Conservation (phyloP, 2,113 vertebrate species). For the Bambusicola thoracicus region DNA sequence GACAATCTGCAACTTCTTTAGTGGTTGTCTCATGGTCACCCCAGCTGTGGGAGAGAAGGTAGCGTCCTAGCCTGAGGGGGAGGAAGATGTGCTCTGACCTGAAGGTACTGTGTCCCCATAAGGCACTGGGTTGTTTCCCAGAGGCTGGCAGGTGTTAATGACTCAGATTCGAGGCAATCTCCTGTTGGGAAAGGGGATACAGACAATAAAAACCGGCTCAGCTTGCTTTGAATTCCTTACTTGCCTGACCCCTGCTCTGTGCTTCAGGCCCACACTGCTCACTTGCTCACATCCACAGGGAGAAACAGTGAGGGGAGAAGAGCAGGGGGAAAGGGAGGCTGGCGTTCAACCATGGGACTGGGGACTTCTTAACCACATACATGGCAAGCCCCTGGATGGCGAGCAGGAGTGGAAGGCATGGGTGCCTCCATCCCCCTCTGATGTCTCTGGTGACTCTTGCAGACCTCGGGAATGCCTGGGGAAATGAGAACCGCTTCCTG, state of each 20-base stretch:
- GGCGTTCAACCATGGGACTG: not conserved
- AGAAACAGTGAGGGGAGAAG: not conserved
- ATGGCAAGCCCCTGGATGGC: not conserved
- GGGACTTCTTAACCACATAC: rapidly evolving
- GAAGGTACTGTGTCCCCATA: rapidly evolving
- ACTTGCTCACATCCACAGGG: rapidly evolving
- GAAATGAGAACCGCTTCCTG: slow-evolving; percentile 90
- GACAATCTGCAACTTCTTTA: not conserved
- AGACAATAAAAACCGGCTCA: not conserved
- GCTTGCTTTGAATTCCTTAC: not conserved
- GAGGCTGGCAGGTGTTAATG: rapidly evolving
- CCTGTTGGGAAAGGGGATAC: not conserved
- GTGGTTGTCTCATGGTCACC: not conserved
- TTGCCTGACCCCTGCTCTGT: rapidly evolving
- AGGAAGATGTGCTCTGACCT: not conserved
- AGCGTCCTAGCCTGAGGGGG: not conserved
- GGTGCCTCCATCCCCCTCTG: not conserved
- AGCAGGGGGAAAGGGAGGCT: rapidly evolving
- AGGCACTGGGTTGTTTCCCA: not conserved
- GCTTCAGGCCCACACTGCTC: not conserved
- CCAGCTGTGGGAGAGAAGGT: not conserved
- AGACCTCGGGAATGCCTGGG: slow-evolving; percentile 91
- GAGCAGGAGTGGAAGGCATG: not conserved
- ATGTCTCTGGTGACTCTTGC: not conserved
- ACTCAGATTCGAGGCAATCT: rapidly evolving